phyloP scores from a whole-genome alignment of 2,113 vertebrate species.

The Scolopax mira region DNA sequence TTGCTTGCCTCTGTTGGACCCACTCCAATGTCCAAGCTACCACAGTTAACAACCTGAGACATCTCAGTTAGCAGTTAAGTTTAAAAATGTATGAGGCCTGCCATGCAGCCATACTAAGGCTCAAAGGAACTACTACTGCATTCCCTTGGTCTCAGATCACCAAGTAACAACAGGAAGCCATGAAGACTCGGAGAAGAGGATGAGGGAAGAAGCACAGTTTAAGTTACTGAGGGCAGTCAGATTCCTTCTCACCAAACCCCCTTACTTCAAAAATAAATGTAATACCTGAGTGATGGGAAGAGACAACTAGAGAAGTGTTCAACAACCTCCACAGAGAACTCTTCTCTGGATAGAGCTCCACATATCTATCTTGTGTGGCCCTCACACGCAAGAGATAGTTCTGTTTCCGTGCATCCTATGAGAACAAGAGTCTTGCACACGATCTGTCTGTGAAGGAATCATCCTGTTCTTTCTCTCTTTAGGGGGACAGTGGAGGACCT shows the following conservation, averaged over 20 bases:
- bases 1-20: background rate
- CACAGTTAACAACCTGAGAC: background rate
- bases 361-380: accelerated
- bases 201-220: background rate
- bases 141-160: background rate
- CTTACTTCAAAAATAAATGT: background rate
- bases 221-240: background rate
- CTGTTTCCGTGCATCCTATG: background rate
- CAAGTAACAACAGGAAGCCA: background rate
- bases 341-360: background rate
- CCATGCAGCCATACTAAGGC: background rate
- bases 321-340: background rate
- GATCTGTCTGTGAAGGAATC: background rate
- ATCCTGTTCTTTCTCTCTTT: background rate
- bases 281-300: background rate
- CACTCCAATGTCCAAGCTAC: background rate
- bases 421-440: background rate
- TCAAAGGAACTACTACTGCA: background rate
- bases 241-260: background rate
- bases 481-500: constrained; percentile 98
- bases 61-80: background rate
- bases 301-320: background rate
- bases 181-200: background rate
- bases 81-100: background rate
- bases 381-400: background rate